Conservation (phyloP, 1,140 invertebrate species). For the Scaptodrosophila lebanonensis region DNA sequence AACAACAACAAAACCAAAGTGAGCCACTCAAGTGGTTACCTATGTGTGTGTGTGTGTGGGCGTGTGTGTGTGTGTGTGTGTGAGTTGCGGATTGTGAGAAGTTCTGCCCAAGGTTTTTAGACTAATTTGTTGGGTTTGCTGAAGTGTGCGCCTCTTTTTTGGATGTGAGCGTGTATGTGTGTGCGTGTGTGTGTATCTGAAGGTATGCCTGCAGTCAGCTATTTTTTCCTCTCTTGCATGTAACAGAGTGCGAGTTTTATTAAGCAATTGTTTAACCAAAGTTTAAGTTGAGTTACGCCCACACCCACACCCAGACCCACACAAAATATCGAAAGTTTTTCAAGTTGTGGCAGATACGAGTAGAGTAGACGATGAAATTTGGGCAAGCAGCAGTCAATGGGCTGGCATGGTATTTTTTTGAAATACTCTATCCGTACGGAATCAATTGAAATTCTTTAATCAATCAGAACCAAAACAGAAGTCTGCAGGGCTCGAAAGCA, state of each 20-base stretch:
- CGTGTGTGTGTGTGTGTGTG: background rate
- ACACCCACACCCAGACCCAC: too few relatives aligned
- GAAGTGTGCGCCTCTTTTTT: conserved; percentile 4
- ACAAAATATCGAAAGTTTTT: too few relatives aligned
- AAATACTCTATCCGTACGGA: too few relatives aligned
- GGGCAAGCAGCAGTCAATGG: too few relatives aligned
- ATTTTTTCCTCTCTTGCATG: conserved; percentile 7
- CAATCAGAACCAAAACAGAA: too few relatives aligned
- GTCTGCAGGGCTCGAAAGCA: too few relatives aligned
- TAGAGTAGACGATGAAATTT: too few relatives aligned
- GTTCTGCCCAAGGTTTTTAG: conserved; percentile 14
- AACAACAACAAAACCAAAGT: conserved; percentile 1
- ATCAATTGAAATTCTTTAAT: too few relatives aligned
- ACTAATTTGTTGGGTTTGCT: conserved; percentile 33
- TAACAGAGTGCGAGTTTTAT: conserved; percentile 55
- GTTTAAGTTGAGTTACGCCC: too few relatives aligned
- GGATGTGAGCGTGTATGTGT: conserved; percentile 2
- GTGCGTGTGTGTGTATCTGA: conserved; percentile 3
- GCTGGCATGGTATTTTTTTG: too few relatives aligned
- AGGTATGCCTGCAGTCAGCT: conserved; percentile 30
- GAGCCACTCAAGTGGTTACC: background rate
- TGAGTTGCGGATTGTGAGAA: conserved; percentile 8
- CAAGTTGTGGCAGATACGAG: too few relatives aligned
- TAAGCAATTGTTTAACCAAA: conserved; percentile 69
- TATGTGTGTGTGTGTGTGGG: background rate